Evolutionary conservation across 2,888 invertebrate genomes (phyloP).

Genomic region (Sphaerophoria taeniata): DNA sequence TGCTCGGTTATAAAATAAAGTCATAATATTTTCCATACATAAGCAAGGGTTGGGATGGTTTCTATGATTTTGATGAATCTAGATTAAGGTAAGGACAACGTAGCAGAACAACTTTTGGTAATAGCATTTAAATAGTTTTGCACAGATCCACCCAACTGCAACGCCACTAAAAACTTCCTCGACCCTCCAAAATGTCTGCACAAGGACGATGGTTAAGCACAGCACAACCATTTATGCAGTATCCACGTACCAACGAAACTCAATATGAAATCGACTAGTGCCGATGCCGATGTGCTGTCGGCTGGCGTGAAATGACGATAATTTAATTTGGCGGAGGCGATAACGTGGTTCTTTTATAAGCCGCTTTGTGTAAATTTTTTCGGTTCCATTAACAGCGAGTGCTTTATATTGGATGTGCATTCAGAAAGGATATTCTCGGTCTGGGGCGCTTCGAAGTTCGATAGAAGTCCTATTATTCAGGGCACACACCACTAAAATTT

Average conservation of each 20-base stretch:
- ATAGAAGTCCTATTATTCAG: slow-evolving; percentile 16
- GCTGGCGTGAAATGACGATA: slow-evolving; percentile 59
- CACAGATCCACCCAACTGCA: too few relatives aligned
- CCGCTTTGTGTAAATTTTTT: slow-evolving; percentile 7
- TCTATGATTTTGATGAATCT: too few relatives aligned
- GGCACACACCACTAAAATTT: slow-evolving; percentile 64
- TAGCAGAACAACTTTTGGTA: too few relatives aligned
- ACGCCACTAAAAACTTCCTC: too few relatives aligned
- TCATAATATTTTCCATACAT: too few relatives aligned
- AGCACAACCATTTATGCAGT: slow-evolving; percentile 16
- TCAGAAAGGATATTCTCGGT: not conserved
- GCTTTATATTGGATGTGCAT: not conserved
- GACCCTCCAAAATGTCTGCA: not conserved
- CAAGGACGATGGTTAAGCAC: not conserved
- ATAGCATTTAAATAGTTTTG: too few relatives aligned
- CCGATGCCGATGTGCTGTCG: not conserved
- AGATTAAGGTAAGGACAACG: too few relatives aligned
- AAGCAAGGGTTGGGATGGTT: too few relatives aligned
- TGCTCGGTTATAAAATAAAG: too few relatives aligned
- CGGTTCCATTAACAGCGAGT: not conserved
- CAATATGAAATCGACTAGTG: slow-evolving; percentile 47
- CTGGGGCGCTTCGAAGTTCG: not conserved
- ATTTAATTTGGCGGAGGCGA: slow-evolving; percentile 69
- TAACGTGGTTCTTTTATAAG: slow-evolving; percentile 64
- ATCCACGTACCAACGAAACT: slow-evolving; percentile 8